A percentile compares a stretch with the other conserved stretches of the same genome.
phyloP scores from a whole-genome alignment of 2,888 invertebrate species.

The Orchestes rusci region DNA sequence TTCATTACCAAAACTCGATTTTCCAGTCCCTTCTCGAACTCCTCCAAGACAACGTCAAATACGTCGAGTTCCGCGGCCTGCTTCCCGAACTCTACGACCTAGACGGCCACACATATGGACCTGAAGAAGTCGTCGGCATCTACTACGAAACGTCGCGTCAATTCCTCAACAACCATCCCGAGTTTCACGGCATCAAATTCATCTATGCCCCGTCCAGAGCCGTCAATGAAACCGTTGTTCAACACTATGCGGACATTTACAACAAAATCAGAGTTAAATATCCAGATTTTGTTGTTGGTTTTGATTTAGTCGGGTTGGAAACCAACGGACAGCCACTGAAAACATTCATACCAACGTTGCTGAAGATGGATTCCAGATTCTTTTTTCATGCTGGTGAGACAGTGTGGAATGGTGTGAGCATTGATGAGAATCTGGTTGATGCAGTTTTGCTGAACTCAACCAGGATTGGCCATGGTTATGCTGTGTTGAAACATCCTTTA shows the following conservation, averaged over 20 bases:
- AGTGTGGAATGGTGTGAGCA: constrained; percentile 48
- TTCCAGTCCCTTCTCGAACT: constrained; percentile 47
- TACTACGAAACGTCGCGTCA: constrained; percentile 46
- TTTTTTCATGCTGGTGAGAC: constrained; percentile 82
- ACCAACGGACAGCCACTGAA: constrained; percentile 57
- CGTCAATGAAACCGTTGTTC: constrained; percentile 41
- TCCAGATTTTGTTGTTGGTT: constrained; percentile 65
- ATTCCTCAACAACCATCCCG: constrained; percentile 50
- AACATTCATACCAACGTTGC: constrained; percentile 47
- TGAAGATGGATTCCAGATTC: constrained; percentile 40
- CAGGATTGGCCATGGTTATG: constrained; percentile 73
- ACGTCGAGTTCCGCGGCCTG: constrained; percentile 52
- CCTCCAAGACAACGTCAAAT: constrained; percentile 56
- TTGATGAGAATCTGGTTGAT: constrained; percentile 69
- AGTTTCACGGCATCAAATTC: constrained; percentile 52
- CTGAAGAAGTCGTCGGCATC: constrained; percentile 45
- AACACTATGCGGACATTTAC: constrained; percentile 26
- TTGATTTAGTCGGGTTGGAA: constrained; percentile 77
- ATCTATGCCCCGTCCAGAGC: constrained; percentile 52
- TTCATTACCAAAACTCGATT: too few species aligned
- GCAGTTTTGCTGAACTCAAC: constrained; percentile 67
- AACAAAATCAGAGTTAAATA: constrained; percentile 19
- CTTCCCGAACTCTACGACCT: constrained; percentile 50
- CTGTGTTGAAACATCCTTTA: constrained; percentile 64
- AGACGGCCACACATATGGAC: constrained; percentile 46